Evolutionary conservation across 2,113 vertebrate genomes (phyloP).

Genomic region (Pampusana beccarii): DNA sequence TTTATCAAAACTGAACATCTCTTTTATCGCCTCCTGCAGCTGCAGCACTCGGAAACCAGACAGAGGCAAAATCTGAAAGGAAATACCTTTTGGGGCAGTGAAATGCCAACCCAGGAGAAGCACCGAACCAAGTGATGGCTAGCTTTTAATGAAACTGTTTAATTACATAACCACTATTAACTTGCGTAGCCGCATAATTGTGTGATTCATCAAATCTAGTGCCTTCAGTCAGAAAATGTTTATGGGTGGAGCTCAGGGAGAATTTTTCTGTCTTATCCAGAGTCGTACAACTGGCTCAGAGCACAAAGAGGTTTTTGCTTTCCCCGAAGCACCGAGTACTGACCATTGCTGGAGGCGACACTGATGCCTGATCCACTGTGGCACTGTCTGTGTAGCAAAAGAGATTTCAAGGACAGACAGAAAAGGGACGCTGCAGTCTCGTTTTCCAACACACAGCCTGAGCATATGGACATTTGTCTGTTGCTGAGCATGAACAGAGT

Average conservation of each 20-base stretch:
- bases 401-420: not conserved
- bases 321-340: not conserved
- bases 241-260: not conserved
- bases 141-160: not conserved
- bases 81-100: not conserved
- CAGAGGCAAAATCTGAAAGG: not conserved
- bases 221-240: not conserved
- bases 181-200: not conserved
- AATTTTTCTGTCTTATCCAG: not conserved
- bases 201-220: not conserved
- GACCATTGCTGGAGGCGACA: not conserved
- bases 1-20: not conserved
- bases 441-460: not conserved
- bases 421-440: not conserved
- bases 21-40: not conserved
- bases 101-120: not conserved
- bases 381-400: not conserved
- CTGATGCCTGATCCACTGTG: not conserved
- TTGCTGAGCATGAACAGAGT: not conserved
- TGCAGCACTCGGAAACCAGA: not conserved
- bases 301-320: not conserved
- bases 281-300: not conserved
- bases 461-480: not conserved
- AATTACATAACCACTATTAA: not conserved
- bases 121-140: not conserved